Percentiles rank a stretch among this genome's conserved stretches.
Conservation (phyloP, 2,797 vertebrate genomes). For the Myripristis murdjan region DNA sequence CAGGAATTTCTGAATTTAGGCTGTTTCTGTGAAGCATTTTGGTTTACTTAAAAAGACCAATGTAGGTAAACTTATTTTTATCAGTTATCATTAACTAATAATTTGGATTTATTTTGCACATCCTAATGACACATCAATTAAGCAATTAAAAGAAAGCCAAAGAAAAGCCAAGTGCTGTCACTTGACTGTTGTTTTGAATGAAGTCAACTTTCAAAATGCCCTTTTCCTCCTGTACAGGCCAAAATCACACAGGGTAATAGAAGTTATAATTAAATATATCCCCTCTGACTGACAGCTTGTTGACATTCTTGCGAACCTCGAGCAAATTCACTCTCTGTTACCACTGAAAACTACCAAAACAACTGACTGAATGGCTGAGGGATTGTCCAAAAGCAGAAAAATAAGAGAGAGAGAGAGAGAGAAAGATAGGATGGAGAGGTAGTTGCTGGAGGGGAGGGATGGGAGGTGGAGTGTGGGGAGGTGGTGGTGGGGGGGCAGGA, state of each 20-base stretch:
- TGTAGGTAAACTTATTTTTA: not conserved
- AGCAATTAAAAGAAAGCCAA: conserved; percentile 10
- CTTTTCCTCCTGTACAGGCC: not conserved
- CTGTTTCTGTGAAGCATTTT: conserved; percentile 11
- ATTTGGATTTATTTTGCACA: not conserved
- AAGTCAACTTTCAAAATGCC: not conserved
- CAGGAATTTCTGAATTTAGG: too few relatives aligned
- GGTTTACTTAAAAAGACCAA: not conserved
- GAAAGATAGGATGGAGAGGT: conserved; percentile 38
- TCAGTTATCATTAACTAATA: conserved; percentile 4
- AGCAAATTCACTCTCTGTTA: not conserved
- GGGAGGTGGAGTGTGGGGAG: not conserved
- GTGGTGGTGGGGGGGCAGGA: conserved; percentile 69
- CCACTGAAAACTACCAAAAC: not conserved
- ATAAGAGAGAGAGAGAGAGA: not conserved
- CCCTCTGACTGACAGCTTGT: conserved; percentile 5
- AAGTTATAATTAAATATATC: not conserved
- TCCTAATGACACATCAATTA: not conserved
- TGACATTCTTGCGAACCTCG: not conserved
- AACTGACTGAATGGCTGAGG: conserved; percentile 15
- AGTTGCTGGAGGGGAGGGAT: conserved; percentile 22
- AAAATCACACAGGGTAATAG: not conserved
- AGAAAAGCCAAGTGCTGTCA: not conserved
- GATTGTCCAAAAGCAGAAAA: conserved; percentile 19
- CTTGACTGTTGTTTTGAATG: conserved; percentile 9